Conservation (phyloP, 2,888 invertebrate genomes). For the Platycheirus albimanus region DNA sequence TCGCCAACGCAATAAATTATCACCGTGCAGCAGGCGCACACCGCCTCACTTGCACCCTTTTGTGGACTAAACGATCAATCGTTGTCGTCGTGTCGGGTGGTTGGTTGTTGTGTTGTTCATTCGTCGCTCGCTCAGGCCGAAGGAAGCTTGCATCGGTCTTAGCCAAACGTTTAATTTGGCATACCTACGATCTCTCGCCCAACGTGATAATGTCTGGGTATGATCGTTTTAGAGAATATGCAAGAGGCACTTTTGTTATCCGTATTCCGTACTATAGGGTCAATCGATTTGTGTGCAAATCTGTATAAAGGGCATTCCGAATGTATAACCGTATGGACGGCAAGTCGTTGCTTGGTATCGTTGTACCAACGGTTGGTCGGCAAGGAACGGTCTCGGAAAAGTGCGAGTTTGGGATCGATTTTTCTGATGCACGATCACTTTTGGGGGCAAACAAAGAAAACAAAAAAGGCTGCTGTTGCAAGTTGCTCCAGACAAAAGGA, state of each 20-base stretch:
- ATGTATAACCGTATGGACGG: slow-evolving; percentile 49
- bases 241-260: slow-evolving; percentile 27
- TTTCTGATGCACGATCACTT: slow-evolving; percentile 73
- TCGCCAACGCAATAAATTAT: slow-evolving; percentile 73
- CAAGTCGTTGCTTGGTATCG: slow-evolving; percentile 6
- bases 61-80: slow-evolving; percentile 67
- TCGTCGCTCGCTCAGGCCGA: too few relatives aligned
- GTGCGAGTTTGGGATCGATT: slow-evolving; percentile 66
- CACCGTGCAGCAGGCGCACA: slow-evolving; percentile 62
- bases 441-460: slow-evolving; percentile 67
- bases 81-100: slow-evolving; percentile 24
- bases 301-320: slow-evolving; percentile 70
- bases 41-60: slow-evolving; percentile 69
- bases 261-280: slow-evolving; percentile 57
- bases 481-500: slow-evolving; percentile 53
- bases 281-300: slow-evolving; percentile 74
- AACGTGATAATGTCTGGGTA: slow-evolving; percentile 64
- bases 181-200: slow-evolving; percentile 72
- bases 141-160: background rate
- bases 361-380: background rate
- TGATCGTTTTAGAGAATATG: background rate
- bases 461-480: slow-evolving; percentile 42
- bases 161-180: slow-evolving; percentile 71
- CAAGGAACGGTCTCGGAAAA: background rate
- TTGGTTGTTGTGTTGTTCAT: slow-evolving; percentile 14